Evolutionary conservation across 2,888 invertebrate genomes (phyloP), one percentile per base, ranked within the genome.

Genomic region (Tanytarsus gracilentus): DNA sequence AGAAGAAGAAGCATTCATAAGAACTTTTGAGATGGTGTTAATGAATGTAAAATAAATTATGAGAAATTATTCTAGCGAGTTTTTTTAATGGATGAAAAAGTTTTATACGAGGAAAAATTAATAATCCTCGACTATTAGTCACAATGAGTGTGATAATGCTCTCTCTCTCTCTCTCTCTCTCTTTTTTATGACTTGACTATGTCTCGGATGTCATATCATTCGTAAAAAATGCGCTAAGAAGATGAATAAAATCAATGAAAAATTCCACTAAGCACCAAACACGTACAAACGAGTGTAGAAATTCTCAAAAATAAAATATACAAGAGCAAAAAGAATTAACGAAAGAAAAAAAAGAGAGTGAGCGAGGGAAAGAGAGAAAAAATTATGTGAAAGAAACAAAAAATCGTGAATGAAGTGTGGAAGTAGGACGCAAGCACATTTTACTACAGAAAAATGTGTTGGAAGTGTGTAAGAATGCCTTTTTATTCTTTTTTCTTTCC

Each of bases 341-440:
- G 21, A 9, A 40, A 18, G 23, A 44, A 44, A 18, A 11, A 44
- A 44, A 23, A 23, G 21, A 23, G 18, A 18, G 14, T 27, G 27
- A 8, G 29, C 14, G 5, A 50, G 27, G 50, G 16, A 25, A 50
- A 16, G 27, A 50, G 26, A 9, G 14, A n/a, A 26, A 23, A 26
- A 8, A 23, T 6, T 18, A 44, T 44, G 44, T 44, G 40, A 56
- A 40, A 25, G 55, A 40, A 36, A 56, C 40, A 27, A 27, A 39
- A 40, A 49, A 36, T 27, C 18, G 36, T 56, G 55, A 56, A 56
- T 56, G 55, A 56, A 56, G 29, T 36, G 53, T 53, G 55, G 6
- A n/a, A 56, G 23, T 4, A 27, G 26, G 55, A 56, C 11, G 33
- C 18, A 26, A 52, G n/a, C 8, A 53, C 18, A 39, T 36, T 53